Percentiles rank a stretch among this genome's conserved stretches.
Evolutionary conservation across 2,888 invertebrate genomes (phyloP).

Genomic region (Dolichopus griseipennis): DNA sequence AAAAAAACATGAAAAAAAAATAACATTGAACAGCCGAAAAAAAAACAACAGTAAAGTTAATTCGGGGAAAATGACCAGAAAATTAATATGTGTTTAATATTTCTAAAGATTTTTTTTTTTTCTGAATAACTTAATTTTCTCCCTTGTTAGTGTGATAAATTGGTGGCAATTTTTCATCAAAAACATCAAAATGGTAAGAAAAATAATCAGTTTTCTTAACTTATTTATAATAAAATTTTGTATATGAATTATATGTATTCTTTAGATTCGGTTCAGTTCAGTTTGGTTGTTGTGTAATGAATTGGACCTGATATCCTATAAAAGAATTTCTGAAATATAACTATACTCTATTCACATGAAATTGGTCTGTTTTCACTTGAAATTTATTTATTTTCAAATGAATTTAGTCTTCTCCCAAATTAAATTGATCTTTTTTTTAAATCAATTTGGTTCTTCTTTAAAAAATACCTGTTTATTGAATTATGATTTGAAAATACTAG

Average conservation of each 20-base stretch:
- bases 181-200: neutral
- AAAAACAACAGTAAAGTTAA: neutral
- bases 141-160: constrained; percentile 6
- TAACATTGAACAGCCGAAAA: neutral
- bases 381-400: too few species aligned
- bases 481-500: too few species aligned
- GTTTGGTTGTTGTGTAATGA: neutral
- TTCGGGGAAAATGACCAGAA: neutral
- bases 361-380: too few species aligned
- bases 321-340: too few species aligned
- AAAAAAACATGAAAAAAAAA: neutral
- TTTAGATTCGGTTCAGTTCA: too few species aligned
- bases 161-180: neutral
- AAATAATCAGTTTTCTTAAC: neutral
- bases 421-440: too few species aligned
- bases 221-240: too few species aligned
- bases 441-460: too few species aligned
- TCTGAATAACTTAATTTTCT: constrained; percentile 1
- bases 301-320: neutral
- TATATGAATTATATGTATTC: too few species aligned
- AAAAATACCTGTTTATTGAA: too few species aligned
- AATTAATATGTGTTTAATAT: neutral
- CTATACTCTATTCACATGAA: too few species aligned
- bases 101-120: neutral
- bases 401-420: too few species aligned